Percentiles rank a stretch among this genome's conserved stretches.
Conservation (phyloP, 2,113 vertebrate species). For the Oryzias javanicus region DNA sequence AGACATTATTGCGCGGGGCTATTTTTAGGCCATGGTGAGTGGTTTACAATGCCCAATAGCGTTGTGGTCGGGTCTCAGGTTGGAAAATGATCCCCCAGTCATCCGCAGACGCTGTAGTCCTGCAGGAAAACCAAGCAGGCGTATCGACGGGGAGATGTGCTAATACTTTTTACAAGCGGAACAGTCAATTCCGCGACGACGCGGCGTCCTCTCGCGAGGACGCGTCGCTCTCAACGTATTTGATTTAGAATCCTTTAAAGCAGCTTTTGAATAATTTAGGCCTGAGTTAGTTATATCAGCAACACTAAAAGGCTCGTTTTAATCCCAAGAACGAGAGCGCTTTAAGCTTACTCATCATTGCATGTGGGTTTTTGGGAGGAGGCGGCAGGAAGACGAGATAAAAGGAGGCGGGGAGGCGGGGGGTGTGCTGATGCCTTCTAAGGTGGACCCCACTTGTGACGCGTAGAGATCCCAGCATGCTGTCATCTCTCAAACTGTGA, state of each 20-base stretch:
- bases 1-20: conserved; percentile 63
- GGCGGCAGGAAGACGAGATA: conserved; percentile 23
- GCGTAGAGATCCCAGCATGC: conserved; percentile 55
- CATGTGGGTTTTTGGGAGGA: conserved; percentile 15
- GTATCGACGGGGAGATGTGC: conserved; percentile 66
- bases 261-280: conserved; percentile 66
- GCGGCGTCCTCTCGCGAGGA: conserved; percentile 52
- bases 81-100: conserved; percentile 68
- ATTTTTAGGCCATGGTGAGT: conserved; percentile 66
- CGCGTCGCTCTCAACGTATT: conserved; percentile 60
- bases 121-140: conserved; percentile 60
- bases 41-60: conserved; percentile 73
- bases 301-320: conserved; percentile 35
- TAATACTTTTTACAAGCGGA: conserved; percentile 70
- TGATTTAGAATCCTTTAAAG: conserved; percentile 68
- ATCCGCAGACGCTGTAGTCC: conserved; percentile 61
- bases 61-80: conserved; percentile 73
- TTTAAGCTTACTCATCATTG: conserved; percentile 29
- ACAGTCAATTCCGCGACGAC: conserved; percentile 62
- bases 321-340: conserved; percentile 25
- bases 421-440: conserved; percentile 43
- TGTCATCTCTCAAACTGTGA: conserved; percentile 60
- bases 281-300: conserved; percentile 53
- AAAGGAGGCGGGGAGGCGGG: conserved; percentile 36
- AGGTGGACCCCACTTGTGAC: conserved; percentile 44